phyloP scores from a whole-genome alignment of 1,140 invertebrate genomes.

The Melipona quadrifasciata region DNA sequence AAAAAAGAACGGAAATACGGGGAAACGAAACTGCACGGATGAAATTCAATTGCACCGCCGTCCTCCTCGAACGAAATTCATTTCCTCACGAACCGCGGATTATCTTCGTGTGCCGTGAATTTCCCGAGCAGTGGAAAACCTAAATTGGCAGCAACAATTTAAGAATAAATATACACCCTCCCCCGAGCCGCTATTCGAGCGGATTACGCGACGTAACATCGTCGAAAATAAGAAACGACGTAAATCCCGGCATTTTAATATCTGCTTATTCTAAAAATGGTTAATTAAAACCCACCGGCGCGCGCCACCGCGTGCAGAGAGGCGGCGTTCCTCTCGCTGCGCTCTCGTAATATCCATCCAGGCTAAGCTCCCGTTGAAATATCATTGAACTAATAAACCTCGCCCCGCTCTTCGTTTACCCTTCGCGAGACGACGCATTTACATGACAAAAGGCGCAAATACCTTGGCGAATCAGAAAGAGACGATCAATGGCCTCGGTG shows the following conservation, averaged over 20 bases:
- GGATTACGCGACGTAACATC: neutral
- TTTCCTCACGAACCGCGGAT: neutral
- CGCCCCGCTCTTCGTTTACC: neutral
- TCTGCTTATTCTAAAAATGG: conserved; percentile 40
- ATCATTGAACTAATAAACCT: conserved; percentile 44
- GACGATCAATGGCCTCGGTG: neutral
- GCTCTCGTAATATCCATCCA: conserved; percentile 20
- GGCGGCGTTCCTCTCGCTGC: neutral
- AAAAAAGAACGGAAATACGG: neutral
- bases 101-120: neutral
- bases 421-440: neutral
- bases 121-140: neutral
- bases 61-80: neutral
- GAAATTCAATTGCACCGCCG: no score
- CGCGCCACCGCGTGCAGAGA: no score
- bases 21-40: no score
- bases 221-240: neutral
- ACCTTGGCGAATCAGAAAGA: conserved; percentile 25
- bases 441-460: conserved; percentile 34
- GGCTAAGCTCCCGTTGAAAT: conserved; percentile 44
- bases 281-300: conserved; percentile 46
- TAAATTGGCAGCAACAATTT: neutral
- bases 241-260: conserved; percentile 25
- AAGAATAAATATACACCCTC: neutral
- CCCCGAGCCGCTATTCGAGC: neutral